A percentile compares a stretch with the other conserved stretches of the same genome.
Evolutionary conservation across 2,888 invertebrate genomes (phyloP).

Genomic region (Cotesia congregata): DNA sequence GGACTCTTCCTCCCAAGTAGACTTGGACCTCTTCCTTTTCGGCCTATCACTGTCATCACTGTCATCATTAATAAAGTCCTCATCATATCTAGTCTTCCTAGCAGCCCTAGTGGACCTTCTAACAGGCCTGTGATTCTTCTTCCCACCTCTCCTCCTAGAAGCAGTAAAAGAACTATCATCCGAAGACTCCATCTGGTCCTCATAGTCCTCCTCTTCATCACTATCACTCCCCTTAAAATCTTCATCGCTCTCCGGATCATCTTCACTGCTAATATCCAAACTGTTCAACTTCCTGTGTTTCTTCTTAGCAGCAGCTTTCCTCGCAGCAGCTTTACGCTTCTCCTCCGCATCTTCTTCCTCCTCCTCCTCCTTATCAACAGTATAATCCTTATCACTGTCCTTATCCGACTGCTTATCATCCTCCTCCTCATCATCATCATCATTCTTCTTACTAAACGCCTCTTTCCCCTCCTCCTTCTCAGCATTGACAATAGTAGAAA

Average conservation of each 20-base stretch:
- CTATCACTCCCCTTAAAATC: conserved; percentile 90
- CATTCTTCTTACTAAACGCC: conserved; percentile 59
- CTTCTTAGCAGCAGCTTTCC: conserved; percentile 68
- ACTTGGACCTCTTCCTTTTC: conserved; percentile 74
- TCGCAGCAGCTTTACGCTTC: conserved; percentile 61
- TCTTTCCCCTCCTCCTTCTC: conserved; percentile 77
- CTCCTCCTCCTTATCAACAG: conserved; percentile 62
- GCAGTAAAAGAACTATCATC: conserved; percentile 74
- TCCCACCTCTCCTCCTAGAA: conserved; percentile 70
- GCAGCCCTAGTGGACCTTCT: conserved; percentile 73
- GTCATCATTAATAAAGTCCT: conserved; percentile 74
- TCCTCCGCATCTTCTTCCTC: conserved; percentile 61
- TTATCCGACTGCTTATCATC: conserved; percentile 62
- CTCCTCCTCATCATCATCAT: conserved; percentile 72
- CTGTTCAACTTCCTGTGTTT: conserved; percentile 85
- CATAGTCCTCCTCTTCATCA: conserved; percentile 74
- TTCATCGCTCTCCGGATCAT: conserved; percentile 88
- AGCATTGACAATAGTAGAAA: conserved; percentile 86
- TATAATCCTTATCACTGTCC: conserved; percentile 67
- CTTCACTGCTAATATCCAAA: conserved; percentile 84
- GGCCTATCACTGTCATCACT: conserved; percentile 74
- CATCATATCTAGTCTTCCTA: conserved; percentile 72
- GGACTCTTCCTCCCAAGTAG: conserved; percentile 73
- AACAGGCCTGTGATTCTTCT: conserved; percentile 70
- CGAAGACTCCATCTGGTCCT: conserved; percentile 72